Base-by-base conservation (phyloP, 2,797 vertebrate species). In the Calcarius lapponicus region DNA sequence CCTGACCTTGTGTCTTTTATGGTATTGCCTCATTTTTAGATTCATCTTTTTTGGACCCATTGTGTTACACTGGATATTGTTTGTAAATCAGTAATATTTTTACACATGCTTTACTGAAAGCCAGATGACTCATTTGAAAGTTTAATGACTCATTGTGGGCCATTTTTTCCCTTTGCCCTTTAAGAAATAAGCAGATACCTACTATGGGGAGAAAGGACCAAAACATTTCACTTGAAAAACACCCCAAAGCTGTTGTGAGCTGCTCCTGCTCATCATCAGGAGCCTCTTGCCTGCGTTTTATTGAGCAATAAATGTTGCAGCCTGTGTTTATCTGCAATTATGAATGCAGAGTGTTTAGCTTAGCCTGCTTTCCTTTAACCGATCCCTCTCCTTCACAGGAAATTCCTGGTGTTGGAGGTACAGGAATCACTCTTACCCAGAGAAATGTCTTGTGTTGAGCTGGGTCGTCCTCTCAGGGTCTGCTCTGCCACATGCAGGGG, bases 31-130 rank as follows among this genome's bases (percentile, higher is more conserved):
- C 86, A 89, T 93, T 86, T 79, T 95, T 92, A 96, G 81, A 95
- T 87, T 29, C 69, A 53, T 93, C 28, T 95, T 43, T 96, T 93
- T 86, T 88, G 90, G 95, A 94, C 64, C 95, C 71, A 80, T 97
- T 96, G 96, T 91, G 78, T 96, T 96, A 56, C 45, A 32, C 80
- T 96, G 80, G 90, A 76, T 88, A 88, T 90, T 96, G 91, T 96
- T 93, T 95, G 69, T 97, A 91, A 93, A 61, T 51, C 62, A 91
- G 86, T 95, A 92, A 94, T 96, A 95, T 97, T 97, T 95, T 96
- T 95, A 95, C 65, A 92, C 61, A 87, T 87, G 95, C 82, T 91
- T 96, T 96, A 96, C 95, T 96, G 96, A 96, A 96, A 96, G 94
- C 94, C 95, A 88, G 91, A 93, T 95, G 95, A 97, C 82, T 96